Evolutionary conservation across 1,140 invertebrate species (phyloP).

Genomic region (Dysdera silvatica): DNA sequence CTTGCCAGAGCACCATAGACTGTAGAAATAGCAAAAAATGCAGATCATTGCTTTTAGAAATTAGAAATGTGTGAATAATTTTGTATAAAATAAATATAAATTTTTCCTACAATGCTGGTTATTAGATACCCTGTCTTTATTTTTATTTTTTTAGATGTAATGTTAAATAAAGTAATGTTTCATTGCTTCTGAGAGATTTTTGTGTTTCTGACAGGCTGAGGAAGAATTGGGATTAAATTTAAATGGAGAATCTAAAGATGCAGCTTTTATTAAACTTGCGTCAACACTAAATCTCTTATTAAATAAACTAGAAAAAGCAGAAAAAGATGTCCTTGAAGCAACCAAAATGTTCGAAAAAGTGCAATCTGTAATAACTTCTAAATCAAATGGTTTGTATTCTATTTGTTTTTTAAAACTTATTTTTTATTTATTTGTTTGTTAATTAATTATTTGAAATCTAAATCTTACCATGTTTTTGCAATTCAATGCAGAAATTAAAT

Average conservation of each 20-base stretch:
- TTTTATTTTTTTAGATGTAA: no score
- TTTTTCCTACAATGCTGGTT: no score
- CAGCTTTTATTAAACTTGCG: slow-evolving; percentile 9
- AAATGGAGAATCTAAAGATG: slow-evolving; percentile 1
- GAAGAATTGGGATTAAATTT: slow-evolving; percentile 1
- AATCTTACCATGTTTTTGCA: neutral
- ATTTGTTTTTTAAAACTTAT: no score
- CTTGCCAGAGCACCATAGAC: no score
- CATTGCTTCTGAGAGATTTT: neutral
- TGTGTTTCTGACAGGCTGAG: slow-evolving; percentile 11
- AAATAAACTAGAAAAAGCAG: slow-evolving; percentile 24
- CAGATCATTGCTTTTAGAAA: no score
- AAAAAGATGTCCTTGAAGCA: slow-evolving; percentile 24
- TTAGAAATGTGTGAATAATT: no score
- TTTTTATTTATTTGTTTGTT: no score
- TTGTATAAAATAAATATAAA: no score
- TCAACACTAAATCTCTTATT: slow-evolving; percentile 20
- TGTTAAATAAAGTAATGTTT: neutral
- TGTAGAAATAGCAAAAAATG: no score
- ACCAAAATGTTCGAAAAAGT: slow-evolving; percentile 22
- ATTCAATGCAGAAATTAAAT: neutral
- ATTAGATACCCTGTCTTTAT: no score
- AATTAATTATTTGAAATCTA: neutral
- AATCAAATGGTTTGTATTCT: neutral
- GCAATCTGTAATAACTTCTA: neutral